These are phyloP conservation scores for Teinopalpus imperialis DNA, from an alignment of 2,888 invertebrate species.

Conservation along the genomic window DNA sequence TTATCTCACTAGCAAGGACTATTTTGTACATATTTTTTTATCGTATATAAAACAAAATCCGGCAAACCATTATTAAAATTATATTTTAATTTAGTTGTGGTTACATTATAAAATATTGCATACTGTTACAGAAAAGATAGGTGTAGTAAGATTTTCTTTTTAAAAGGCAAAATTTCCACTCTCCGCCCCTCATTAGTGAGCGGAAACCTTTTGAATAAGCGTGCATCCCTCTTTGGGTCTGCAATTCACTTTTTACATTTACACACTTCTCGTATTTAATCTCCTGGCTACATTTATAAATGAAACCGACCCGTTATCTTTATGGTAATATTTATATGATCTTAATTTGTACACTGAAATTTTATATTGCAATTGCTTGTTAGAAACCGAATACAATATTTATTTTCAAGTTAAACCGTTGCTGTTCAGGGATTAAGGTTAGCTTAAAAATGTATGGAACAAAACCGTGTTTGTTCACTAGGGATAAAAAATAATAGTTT, in stretches of 20 bases:
- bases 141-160: conserved; percentile 37
- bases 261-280: conserved; percentile 30
- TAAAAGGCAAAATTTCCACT: conserved; percentile 36
- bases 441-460: too few species aligned
- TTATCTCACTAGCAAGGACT: too few species aligned
- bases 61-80: conserved; percentile 2
- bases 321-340: conserved; percentile 11
- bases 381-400: too few species aligned
- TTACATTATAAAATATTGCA: conserved; percentile 32
- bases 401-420: too few species aligned
- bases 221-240: conserved; percentile 36
- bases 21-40: too few species aligned
- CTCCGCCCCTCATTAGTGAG: conserved; percentile 38
- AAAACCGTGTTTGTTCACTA: too few species aligned
- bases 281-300: conserved; percentile 23
- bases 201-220: conserved; percentile 36
- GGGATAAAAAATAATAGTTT: too few species aligned
- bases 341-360: conserved; percentile 6
- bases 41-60: too few species aligned
- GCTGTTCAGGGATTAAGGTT: too few species aligned
- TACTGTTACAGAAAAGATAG: conserved; percentile 34
- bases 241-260: conserved; percentile 38
- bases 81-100: conserved; percentile 16
- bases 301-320: conserved; percentile 18
- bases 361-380: background rate